phyloP scores from a whole-genome alignment of 2,113 vertebrate genomes.

The Odocoileus virginianus region DNA sequence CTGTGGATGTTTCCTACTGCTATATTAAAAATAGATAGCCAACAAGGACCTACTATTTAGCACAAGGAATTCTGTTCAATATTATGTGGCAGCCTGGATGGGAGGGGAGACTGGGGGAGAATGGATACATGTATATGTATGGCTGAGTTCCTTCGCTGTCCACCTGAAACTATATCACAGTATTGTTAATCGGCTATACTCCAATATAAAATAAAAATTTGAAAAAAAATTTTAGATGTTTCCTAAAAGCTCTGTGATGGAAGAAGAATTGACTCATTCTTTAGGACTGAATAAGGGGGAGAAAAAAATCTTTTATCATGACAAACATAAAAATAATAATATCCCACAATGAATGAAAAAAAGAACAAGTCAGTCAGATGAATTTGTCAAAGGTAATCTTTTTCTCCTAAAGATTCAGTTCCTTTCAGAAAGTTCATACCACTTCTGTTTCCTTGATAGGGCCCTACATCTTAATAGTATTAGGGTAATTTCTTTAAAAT shows the following conservation, averaged over 20 bases:
- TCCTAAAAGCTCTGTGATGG: conserved; percentile 63
- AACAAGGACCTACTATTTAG: background rate
- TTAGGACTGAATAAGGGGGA: conserved; percentile 75
- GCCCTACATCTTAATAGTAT: background rate
- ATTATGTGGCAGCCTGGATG: background rate
- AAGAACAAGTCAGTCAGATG: background rate
- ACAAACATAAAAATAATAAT: conserved; percentile 25
- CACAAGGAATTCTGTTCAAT: background rate
- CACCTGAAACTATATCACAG: background rate
- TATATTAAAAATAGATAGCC: background rate
- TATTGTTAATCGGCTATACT: background rate
- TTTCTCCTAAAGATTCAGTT: background rate
- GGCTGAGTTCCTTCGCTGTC: background rate
- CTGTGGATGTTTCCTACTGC: background rate
- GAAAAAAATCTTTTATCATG: conserved; percentile 51
- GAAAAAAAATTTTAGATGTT: conserved; percentile 63
- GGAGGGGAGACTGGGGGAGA: background rate
- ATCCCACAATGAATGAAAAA: background rate
- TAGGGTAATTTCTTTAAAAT: conserved; percentile 7
- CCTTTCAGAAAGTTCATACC: background rate
- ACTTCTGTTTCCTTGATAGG: conserved; percentile 7
- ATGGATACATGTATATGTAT: background rate
- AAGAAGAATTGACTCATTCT: conserved; percentile 74
- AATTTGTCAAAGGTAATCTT: background rate
- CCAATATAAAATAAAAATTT: background rate